phyloP scores from a whole-genome alignment of 2,113 vertebrate species.

The Actinemys pallida region DNA sequence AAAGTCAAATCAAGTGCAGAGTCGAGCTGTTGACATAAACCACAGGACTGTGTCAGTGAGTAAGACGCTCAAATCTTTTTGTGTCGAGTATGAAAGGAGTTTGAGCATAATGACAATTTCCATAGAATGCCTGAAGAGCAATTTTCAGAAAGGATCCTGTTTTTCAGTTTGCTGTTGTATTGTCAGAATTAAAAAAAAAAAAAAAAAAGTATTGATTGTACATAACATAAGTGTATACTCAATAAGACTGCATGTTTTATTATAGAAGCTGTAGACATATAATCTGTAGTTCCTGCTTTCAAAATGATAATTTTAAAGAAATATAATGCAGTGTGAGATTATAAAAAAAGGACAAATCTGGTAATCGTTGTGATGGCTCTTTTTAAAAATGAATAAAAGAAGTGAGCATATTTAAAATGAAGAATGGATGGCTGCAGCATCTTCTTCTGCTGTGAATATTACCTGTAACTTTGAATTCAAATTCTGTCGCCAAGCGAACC shows the following conservation, averaged over 20 bases:
- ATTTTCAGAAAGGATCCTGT: not conserved
- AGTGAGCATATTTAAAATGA: not conserved
- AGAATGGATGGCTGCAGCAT: not conserved
- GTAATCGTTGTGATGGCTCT: not conserved
- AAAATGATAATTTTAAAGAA: not conserved
- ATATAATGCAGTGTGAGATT: not conserved
- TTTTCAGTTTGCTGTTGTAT: not conserved
- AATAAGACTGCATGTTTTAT: not conserved
- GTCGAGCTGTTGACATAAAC: not conserved
- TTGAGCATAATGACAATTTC: not conserved
- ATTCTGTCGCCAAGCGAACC: slow-evolving; percentile 7
- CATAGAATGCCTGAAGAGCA: not conserved
- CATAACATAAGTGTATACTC: not conserved
- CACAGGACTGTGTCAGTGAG: not conserved
- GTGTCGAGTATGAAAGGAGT: not conserved
- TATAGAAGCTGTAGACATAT: not conserved
- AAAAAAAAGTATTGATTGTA: not conserved
- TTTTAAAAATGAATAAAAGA: not conserved
- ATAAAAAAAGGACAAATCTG: not conserved
- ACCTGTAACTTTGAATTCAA: not conserved
- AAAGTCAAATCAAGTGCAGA: not conserved
- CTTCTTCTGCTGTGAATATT: not conserved
- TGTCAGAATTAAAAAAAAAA: not conserved
- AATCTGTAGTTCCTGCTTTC: not conserved
- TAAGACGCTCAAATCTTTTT: not conserved